These are phyloP conservation scores for Hanleya hanleyi DNA, from an alignment of 2,888 invertebrate genomes.

Conservation along the genomic window DNA sequence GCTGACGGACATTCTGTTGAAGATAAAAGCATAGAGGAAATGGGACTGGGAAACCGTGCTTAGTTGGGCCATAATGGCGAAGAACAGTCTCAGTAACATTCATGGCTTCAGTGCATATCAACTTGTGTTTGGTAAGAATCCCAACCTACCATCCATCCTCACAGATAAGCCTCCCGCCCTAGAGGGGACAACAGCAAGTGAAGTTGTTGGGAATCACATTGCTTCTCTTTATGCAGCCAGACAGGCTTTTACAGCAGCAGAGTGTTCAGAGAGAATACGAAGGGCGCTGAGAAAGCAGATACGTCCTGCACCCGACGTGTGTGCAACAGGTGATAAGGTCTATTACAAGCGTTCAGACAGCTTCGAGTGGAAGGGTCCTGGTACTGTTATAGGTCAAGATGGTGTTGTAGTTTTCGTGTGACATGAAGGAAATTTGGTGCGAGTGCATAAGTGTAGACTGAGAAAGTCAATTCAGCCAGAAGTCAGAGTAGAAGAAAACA, in stretches of 20 bases:
- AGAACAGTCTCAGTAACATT: conserved; percentile 10
- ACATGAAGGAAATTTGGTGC: conserved; percentile 35
- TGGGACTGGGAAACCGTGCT: conserved; percentile 28
- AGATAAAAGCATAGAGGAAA: conserved; percentile 17
- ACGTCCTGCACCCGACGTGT: conserved; percentile 12
- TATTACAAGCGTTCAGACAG: conserved; percentile 37
- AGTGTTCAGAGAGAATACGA: conserved; percentile 18
- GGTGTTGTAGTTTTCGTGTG: conserved; percentile 39
- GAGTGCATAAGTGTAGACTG: conserved; percentile 36
- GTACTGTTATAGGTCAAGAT: conserved; percentile 38
- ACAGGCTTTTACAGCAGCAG: conserved; percentile 6
- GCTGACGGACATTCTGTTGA: conserved; percentile 23
- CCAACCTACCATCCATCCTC: conserved; percentile 22
- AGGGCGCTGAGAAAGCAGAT: conserved; percentile 20
- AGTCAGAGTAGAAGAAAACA: not conserved
- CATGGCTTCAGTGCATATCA: conserved; percentile 20
- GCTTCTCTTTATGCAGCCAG: conserved; percentile 3
- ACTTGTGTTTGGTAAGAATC: conserved; percentile 22
- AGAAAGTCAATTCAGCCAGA: conserved; percentile 6
- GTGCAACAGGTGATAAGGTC: conserved; percentile 30
- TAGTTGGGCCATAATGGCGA: conserved; percentile 16
- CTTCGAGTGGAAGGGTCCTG: conserved; percentile 39
- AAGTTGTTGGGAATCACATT: conserved; percentile 16
- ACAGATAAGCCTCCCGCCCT: conserved; percentile 19
- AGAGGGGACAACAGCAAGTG: conserved; percentile 14